A percentile compares a stretch with the other conserved stretches of the same genome.
phyloP scores from a whole-genome alignment of 2,888 invertebrate species.

The Phalangium opilio region DNA sequence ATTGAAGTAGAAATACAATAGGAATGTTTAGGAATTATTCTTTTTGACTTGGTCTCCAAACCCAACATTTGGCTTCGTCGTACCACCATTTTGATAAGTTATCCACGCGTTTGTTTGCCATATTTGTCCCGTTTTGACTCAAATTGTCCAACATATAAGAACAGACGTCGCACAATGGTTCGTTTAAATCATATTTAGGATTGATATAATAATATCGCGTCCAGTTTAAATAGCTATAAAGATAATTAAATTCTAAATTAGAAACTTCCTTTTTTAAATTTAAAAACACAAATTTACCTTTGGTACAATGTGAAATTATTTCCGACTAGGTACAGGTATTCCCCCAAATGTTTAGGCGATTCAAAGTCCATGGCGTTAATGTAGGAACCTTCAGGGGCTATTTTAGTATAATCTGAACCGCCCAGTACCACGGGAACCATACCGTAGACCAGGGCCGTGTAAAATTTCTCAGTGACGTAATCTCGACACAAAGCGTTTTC shows the following conservation, averaged over 20 bases:
- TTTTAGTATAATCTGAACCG: slow-evolving; percentile 14
- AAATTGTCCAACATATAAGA: too few relatives aligned
- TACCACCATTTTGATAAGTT: slow-evolving; percentile 17
- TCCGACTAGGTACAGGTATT: slow-evolving; percentile 10
- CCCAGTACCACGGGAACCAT: slow-evolving; percentile 20
- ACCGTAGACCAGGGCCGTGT: slow-evolving; percentile 25
- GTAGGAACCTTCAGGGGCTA: slow-evolving; percentile 17
- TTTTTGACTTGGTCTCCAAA: slow-evolving; percentile 9
- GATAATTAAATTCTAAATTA: too few relatives aligned
- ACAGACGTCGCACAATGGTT: too few relatives aligned
- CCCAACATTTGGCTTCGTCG: slow-evolving; percentile 8
- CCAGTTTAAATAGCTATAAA: slow-evolving; percentile 9
- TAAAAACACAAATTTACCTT: too few relatives aligned
- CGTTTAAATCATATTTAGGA: too few relatives aligned
- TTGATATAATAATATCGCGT: slow-evolving; percentile 1
- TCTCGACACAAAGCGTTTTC: slow-evolving; percentile 32
- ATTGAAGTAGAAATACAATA: too few relatives aligned
- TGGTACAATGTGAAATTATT: slow-evolving; percentile 13
- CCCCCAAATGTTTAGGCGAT: slow-evolving; percentile 14
- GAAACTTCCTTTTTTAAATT: too few relatives aligned
- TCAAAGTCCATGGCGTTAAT: slow-evolving; percentile 17
- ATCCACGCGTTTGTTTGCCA: too few relatives aligned
- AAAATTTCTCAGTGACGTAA: slow-evolving; percentile 33
- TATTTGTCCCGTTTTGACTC: too few relatives aligned
- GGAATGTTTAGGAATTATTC: too few relatives aligned